Evolutionary conservation across 2,113 vertebrate genomes (phyloP), one percentile per base, ranked within the genome.

Genomic region (Xenopus borealis): DNA sequence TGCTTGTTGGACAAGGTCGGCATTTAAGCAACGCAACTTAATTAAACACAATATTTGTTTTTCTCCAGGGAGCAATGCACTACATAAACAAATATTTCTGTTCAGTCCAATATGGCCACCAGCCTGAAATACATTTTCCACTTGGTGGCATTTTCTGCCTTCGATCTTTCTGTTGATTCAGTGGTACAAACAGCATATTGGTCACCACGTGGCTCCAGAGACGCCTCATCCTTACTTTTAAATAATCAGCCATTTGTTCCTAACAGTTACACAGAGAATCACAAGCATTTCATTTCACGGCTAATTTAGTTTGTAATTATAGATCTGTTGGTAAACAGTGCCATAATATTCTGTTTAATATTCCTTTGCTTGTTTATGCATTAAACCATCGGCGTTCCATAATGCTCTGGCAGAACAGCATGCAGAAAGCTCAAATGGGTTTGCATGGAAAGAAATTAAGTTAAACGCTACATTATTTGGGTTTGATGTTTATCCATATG

Each of bases 221-320:
- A 71, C 83, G 82, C 84, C 79, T 46, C 72, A 81, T 78, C 83
- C 82, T 81, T 83, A 82, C 85, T 86, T 79, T 85, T 78, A 83
- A 88, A 83, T 72, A 79, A 86, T 83, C 79, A 79, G 79, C 80
- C 84, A 81, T 83, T 85, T 85, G 83, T 83, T 88, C 79, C 69
- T 72, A 83, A 80, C 78, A 86, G 82, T 85, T 84, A 80, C 74
- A 85, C 81, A 85, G 80, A 87, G 86, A 85, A 86, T 72, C 63
- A 82, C 78, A 86, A 86, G 79, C 84, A 82, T 86, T 90, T 86
- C 81, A 90, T 92, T 90, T 89, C 89, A 90, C 78, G 86, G 86
- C 85, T 89, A 89, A 91, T 91, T 91, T 91, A 84, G 82, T 90
- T 91, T 87, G 84, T 86, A 91, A 91, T 91, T 91, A 88, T 80